Base-by-base conservation (phyloP, 2,888 invertebrate genomes). In the Tinea pellionella region DNA sequence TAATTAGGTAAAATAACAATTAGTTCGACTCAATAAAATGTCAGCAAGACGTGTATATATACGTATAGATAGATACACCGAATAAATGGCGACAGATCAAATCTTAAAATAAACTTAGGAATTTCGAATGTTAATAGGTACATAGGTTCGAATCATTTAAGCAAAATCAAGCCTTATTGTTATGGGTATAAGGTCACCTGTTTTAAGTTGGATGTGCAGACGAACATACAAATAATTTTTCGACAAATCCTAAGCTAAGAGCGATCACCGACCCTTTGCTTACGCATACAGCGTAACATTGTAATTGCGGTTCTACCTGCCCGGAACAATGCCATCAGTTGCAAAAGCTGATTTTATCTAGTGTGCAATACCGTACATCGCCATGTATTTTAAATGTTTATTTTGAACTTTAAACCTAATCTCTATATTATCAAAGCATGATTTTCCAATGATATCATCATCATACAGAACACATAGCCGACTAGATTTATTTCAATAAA, bases 241-340 rank as follows among this genome's bases (percentile, higher is more conserved):
- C 24, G n/a, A n/a, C n/a, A 24, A 24, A 37, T 37, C 9, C 37
- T 37, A 37, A 18, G 2, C 47, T 15, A 15, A 19, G 4, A 24
- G 24, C 19, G 55, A 55, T n/a, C 55, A 29, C 55, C 29, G 55
- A 55, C 55, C 55, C 55, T 55, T 16, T 37, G 37, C 37, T n/a
- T 18, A 19, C 18, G 55, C 55, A 55, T 6, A 55, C 2, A 55
- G 16, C 55, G 55, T 55, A 19, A 55, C 6, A 55, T 55, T 55
- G 55, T 55, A 55, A 29, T 55, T 55, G 15, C n/a, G 18, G 2
- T n/a, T 47, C 37, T 37, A 37, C 24, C 55, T 24, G 55, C 29
- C 55, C 55, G 18, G 55, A n/a, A 55, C 29, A 19, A 55, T 18
- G 24, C 55, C 55, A 55, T 24, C 55, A 55, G 15, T 55, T 24